Conservation (phyloP, 2,888 invertebrate species). For the Rotaria socialis region DNA sequence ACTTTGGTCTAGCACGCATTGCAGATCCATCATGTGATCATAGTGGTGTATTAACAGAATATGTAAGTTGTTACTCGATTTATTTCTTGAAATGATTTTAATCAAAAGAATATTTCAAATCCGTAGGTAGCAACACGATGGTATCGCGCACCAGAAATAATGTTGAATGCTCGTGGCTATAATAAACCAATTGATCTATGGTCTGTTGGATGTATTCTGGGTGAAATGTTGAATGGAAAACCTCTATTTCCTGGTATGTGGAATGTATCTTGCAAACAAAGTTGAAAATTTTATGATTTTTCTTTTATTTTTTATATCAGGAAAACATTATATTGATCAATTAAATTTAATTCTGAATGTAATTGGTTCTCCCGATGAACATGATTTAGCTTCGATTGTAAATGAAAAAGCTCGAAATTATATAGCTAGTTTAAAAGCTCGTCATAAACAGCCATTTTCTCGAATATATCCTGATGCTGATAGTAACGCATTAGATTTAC, state of each 20-base stretch:
- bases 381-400: constrained; percentile 88
- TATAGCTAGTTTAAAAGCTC: constrained; percentile 89
- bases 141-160: constrained; percentile 99
- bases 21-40: constrained; percentile 99
- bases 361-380: constrained; percentile 89
- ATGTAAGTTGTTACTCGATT: constrained; percentile 63
- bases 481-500: constrained; percentile 75
- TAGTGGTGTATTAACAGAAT: constrained; percentile 97
- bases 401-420: constrained; percentile 81
- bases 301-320: background rate
- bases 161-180: constrained; percentile 80
- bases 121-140: constrained; percentile 79
- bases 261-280: background rate
- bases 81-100: no score
- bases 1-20: constrained; percentile 96
- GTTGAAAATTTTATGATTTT: background rate
- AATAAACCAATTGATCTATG: constrained; percentile 62
- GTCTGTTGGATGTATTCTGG: constrained; percentile 98
- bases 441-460: constrained; percentile 91
- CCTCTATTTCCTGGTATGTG: constrained; percentile 77
- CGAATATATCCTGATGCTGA: constrained; percentile 81
- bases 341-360: constrained; percentile 95
- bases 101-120: no score
- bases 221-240: constrained; percentile 95
- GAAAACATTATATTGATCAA: constrained; percentile 75